Evolutionary conservation across 2,113 vertebrate genomes (phyloP).

Genomic region (Engraulis encrasicolus): DNA sequence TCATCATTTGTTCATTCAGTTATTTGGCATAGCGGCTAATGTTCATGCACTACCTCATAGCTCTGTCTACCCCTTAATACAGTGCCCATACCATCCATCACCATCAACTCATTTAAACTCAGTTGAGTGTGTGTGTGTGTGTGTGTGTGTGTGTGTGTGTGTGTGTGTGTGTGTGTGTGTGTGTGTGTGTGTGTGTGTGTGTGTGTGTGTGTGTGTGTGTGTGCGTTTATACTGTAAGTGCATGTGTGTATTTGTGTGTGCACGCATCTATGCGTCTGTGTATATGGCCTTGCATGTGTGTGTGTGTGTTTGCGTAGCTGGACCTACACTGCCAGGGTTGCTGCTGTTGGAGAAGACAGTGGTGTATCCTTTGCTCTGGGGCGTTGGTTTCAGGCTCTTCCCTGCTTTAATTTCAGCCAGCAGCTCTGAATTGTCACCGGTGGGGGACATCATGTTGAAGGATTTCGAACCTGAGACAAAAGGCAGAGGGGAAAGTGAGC

Average conservation of each 20-base stretch:
- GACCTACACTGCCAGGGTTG: constrained; percentile 80
- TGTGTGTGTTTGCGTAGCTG: not conserved
- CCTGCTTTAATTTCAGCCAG: constrained; percentile 98
- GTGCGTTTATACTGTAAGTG: not conserved
- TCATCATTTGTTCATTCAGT: not conserved
- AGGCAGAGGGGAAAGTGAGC: constrained; percentile 49
- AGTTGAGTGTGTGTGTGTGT: too few species aligned
- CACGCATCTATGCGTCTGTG: not conserved
- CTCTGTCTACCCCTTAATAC: not conserved
- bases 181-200: too few species aligned
- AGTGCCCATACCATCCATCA: not conserved
- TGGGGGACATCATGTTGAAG: constrained; percentile 99
- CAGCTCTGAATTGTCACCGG: constrained; percentile 94
- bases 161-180: too few species aligned
- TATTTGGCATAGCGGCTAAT: not conserved
- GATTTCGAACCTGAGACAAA: constrained; percentile 88
- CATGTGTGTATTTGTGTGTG: not conserved
- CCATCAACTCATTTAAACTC: not conserved
- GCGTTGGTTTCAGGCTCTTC: constrained; percentile 93
- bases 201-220: not conserved
- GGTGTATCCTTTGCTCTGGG: constrained; percentile 93
- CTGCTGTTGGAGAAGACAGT: constrained; percentile 88
- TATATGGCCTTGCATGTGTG: not conserved
- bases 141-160: too few species aligned
- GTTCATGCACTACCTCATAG: not conserved